Conservation (phyloP, 1,140 invertebrate genomes). For the Pentalonia nigronervosa region DNA sequence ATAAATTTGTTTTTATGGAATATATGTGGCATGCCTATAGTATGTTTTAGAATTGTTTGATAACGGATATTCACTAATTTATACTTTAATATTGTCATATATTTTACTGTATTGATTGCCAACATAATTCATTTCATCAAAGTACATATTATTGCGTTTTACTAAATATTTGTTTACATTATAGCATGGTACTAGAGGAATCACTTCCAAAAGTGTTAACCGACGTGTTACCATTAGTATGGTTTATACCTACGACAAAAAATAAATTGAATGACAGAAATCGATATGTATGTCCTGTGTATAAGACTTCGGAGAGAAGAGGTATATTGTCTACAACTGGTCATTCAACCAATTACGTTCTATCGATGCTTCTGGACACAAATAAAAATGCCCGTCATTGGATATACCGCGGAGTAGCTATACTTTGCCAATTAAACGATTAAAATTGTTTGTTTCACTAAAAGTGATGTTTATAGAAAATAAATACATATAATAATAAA, state of each 20-base stretch:
- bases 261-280: constrained; percentile 63
- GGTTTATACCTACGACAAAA: constrained; percentile 66
- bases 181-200: constrained; percentile 72
- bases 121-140: background rate
- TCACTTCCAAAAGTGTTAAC: constrained; percentile 83
- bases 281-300: constrained; percentile 83
- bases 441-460: too few relatives aligned
- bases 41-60: background rate
- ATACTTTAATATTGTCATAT: background rate
- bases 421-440: constrained; percentile 79
- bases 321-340: constrained; percentile 87
- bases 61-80: background rate
- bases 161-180: constrained; percentile 31
- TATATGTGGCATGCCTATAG: background rate
- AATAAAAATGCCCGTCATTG: constrained; percentile 77
- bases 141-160: background rate
- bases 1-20: background rate
- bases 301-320: constrained; percentile 85
- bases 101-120: background rate
- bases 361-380: constrained; percentile 81
- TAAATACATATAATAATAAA: too few relatives aligned
- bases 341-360: constrained; percentile 90
- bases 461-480: too few relatives aligned
- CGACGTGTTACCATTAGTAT: constrained; percentile 80
- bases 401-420: constrained; percentile 86